phyloP scores from a whole-genome alignment of 2,797 vertebrate genomes.

The Eulemur rubriventer region DNA sequence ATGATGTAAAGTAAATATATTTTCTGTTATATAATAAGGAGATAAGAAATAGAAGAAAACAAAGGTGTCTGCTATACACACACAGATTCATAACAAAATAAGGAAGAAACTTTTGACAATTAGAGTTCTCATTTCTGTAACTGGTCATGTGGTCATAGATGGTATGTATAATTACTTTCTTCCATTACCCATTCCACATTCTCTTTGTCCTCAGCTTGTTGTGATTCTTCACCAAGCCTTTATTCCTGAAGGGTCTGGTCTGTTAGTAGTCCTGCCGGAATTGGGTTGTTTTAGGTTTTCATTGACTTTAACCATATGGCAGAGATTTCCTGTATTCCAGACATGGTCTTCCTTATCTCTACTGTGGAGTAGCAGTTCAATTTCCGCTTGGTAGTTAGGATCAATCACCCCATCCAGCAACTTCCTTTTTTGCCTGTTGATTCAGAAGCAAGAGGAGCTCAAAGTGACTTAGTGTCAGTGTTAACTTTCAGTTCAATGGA shows the following conservation, averaged over 20 bases:
- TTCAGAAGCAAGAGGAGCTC: neutral
- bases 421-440: neutral
- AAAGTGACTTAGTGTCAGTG: neutral
- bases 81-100: neutral
- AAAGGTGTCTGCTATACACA: neutral
- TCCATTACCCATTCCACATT: neutral
- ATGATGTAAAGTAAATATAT: neutral
- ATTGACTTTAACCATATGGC: neutral
- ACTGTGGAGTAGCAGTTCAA: neutral
- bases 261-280: neutral
- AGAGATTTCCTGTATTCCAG: neutral
- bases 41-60: neutral
- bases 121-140: neutral
- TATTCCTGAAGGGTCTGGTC: neutral
- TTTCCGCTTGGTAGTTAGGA: neutral
- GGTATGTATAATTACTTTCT: neutral
- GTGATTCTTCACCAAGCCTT: neutral
- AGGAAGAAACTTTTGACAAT: neutral
- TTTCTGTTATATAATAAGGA: neutral
- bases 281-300: neutral
- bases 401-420: neutral
- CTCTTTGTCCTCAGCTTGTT: neutral
- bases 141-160: neutral
- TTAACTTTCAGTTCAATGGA: neutral
- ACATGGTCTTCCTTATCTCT: neutral